Base-by-base conservation (phyloP, 2,113 vertebrate genomes). In the Maylandia zebra region DNA sequence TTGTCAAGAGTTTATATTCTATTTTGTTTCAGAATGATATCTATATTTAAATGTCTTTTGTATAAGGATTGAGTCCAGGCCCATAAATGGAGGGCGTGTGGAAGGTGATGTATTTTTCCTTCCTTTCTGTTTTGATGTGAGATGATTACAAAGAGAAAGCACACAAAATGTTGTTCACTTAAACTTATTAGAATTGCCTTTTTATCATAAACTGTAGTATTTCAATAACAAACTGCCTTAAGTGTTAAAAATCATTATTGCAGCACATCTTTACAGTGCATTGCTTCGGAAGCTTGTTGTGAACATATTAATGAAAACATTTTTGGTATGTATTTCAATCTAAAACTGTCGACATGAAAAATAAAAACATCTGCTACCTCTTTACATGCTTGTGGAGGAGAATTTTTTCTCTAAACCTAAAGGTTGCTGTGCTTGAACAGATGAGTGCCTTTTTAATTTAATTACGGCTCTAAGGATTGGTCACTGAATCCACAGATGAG, bases 321-420 rank as follows among this genome's bases (percentile, higher is more conserved):
- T 50, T 76, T 48, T 17, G n/a, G 0, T 3, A 4, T 50, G 71
- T 50, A n/a, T 78, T 22, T 41, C 19, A 41, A 10, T 38, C 6
- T 48, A 17, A 76, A 76, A 76, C 9, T 74, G 41, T 48, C 22
- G 0, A 78, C 71, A 32, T 78, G 71, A 30, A 8, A 78, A 78
- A 50, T 78, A 78, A 78, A 78, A 30, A 48, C 71, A 78, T 78
- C 71, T 76, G 24, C 55, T 61, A 45, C 81, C 38, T 81, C 50
- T 38, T 81, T 38, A 41, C 53, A 17, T 24, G 32, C 30, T 10
- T 41, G 7, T 76, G 3, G 13, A 82, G 4, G 6, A 30, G 17
- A n/a, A n/a, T 81, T 8, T 1, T 43, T 4, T 41, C 38, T 24
- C 38, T 16, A 43, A 41, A n/a, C 5, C 12, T 27, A 71, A 74